Evolutionary conservation across 1,140 invertebrate species (phyloP), one percentile per base, ranked within the genome.

Genomic region (Globodera rostochiensis): DNA sequence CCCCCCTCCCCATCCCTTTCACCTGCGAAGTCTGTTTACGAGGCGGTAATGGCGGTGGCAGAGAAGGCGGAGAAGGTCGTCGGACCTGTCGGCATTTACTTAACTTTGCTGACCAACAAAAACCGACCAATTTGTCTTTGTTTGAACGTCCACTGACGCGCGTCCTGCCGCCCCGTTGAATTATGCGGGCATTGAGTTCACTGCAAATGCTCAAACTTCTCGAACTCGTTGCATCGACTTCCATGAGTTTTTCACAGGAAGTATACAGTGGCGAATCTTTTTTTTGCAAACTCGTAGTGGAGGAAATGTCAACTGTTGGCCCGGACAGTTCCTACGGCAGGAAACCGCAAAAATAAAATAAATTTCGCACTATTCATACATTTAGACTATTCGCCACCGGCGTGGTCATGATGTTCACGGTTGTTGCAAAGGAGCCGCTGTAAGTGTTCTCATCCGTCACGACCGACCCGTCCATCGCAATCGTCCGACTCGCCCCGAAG

Each of bases 171-270:
- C 81, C 81, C 21, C 81, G 53, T 73, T 82, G 81, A 60, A 82
- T 79, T 47, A 82, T 66, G 46, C 81, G 25, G 7, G 81, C 66
- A 45, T 82, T 82, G 47, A 82, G 71, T 25, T 82, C 81, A 50
- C 81, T 82, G 50, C 81, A 81, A 69, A 82, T 70, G 74, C 80
- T 82, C 36, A 82, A 69, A 70, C 77, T 78, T 47, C 64, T 78
- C 13, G 46, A 21, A 47, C 77, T 78, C 11, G 36, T 36, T 0
- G 25, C 69, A 5, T 47, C 69, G 3, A 11, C 69, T 47, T 71
- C 69, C 7, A 9, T 6, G 36, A 76, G n/a, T 76, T 76, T 60
- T 76, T 66, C 66, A 45, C 66, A 64, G 53, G 66, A 76, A 66
- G 66, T 45, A 66, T 76, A 19, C 19, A 57, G 3, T 57, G 66